phyloP scores from a whole-genome alignment of 2,113 vertebrate species.

The Sorex fumeus region DNA sequence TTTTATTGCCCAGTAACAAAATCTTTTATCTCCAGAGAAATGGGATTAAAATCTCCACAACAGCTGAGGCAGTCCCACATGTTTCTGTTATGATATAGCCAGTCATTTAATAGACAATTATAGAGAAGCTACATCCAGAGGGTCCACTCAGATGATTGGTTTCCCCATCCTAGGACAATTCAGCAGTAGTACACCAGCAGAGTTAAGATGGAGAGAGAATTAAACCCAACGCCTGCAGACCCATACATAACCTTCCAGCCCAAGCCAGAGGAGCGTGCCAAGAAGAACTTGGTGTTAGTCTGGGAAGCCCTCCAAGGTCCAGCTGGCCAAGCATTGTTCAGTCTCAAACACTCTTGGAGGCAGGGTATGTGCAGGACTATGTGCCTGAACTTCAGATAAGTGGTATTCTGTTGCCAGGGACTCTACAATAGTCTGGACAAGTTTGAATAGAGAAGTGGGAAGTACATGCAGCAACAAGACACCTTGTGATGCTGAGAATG shows the following conservation, averaged over 20 bases:
- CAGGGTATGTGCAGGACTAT: neutral
- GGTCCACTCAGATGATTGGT: neutral
- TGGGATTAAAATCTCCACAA: neutral
- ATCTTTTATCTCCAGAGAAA: neutral
- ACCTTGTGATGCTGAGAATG: neutral
- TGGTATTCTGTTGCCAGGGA: neutral
- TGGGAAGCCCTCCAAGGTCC: neutral
- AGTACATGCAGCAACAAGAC: neutral
- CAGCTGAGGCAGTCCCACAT: neutral
- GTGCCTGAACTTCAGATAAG: slow-evolving; percentile 16
- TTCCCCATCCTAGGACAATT: neutral
- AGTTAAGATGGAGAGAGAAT: neutral
- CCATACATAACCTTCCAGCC: neutral
- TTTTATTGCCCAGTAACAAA: neutral
- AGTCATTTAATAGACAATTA: neutral
- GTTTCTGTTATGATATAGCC: neutral
- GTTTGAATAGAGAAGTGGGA: neutral
- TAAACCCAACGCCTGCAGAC: neutral
- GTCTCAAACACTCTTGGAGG: neutral
- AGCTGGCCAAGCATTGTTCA: neutral
- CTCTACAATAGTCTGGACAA: neutral
- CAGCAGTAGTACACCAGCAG: neutral
- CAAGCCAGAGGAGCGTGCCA: neutral
- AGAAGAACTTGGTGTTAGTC: neutral
- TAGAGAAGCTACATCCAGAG: neutral